Conservation (phyloP, 1,140 invertebrate genomes). For the Acromyrmex echinatior region DNA sequence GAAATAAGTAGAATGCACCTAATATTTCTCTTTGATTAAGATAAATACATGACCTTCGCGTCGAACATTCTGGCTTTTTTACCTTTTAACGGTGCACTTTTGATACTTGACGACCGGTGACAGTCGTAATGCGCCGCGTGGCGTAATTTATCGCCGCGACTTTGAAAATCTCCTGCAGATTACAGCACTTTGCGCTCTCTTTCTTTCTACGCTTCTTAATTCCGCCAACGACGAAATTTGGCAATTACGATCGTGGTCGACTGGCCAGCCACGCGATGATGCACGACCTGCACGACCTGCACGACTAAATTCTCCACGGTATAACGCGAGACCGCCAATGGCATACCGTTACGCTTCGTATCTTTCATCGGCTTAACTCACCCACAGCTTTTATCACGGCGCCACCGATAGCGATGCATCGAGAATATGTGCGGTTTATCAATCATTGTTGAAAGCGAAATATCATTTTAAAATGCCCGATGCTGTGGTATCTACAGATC, state of each 20-base stretch:
- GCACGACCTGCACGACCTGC: conserved; percentile 1
- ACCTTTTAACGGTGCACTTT: conserved; percentile 29
- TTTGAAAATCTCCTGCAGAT: conserved; percentile 10
- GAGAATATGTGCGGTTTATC: conserved; percentile 29
- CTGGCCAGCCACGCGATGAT: conserved; percentile 36
- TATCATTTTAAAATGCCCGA: conserved; percentile 9
- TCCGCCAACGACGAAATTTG: conserved; percentile 18
- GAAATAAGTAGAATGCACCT: conserved; percentile 51
- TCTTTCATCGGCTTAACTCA: conserved; percentile 32
- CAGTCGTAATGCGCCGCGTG: neutral
- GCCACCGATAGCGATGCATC: conserved; percentile 33
- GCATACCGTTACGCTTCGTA: neutral
- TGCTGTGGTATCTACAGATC: neutral
- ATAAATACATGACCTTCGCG: conserved; percentile 41
- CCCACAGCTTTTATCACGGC: conserved; percentile 37
- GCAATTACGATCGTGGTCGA: neutral
- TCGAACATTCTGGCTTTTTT: conserved; percentile 44
- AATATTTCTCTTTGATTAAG: conserved; percentile 63
- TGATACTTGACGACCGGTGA: neutral
- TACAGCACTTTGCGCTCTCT: neutral
- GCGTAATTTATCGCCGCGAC: conserved; percentile 25
- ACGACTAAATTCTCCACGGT: conserved; percentile 2
- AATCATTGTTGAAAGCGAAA: conserved; percentile 24
- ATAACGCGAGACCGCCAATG: neutral
- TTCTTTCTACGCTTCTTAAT: neutral